These are phyloP conservation scores for Rhyacophila brunnea DNA, from an alignment of 1,140 invertebrate genomes.

Conservation along the genomic window DNA sequence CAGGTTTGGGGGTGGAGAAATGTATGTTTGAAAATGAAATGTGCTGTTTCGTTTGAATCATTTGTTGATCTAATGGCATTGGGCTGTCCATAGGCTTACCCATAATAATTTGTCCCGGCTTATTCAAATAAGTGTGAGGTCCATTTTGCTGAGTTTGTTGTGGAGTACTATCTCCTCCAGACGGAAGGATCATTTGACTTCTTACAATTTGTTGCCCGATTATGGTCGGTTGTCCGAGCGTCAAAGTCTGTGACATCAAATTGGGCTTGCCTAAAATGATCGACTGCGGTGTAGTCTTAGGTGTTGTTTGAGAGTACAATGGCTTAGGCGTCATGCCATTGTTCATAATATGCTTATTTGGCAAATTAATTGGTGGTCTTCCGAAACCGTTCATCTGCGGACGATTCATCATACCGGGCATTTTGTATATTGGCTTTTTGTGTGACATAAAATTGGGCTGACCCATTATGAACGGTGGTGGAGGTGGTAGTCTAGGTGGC, in stretches of 20 bases:
- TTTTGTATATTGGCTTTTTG: constrained; percentile 43
- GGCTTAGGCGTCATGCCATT: constrained; percentile 17
- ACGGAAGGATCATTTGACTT: constrained; percentile 49
- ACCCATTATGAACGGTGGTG: constrained; percentile 46
- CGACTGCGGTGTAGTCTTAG: constrained; percentile 37
- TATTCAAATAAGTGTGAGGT: constrained; percentile 41
- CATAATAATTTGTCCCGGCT: constrained; percentile 51
- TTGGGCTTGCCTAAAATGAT: constrained; percentile 44
- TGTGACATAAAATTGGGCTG: constrained; percentile 38
- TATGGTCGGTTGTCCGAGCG: constrained; percentile 48
- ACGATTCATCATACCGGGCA: constrained; percentile 39
- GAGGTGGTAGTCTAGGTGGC: constrained; percentile 39
- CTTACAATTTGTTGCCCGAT: constrained; percentile 52
- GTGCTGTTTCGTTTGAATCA: constrained; percentile 44
- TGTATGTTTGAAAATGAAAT: constrained; percentile 29
- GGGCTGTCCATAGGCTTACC: constrained; percentile 53
- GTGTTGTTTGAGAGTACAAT: constrained; percentile 33
- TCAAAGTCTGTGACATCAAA: constrained; percentile 44
- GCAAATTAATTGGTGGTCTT: constrained; percentile 39
- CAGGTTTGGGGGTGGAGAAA: constrained; percentile 31
- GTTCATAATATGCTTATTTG: constrained; percentile 44
- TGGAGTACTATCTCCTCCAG: constrained; percentile 38
- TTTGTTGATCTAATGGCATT: constrained; percentile 48
- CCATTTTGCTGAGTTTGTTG: constrained; percentile 45
- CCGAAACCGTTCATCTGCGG: constrained; percentile 40